A percentile compares a stretch with the other conserved stretches of the same genome.
Conservation (phyloP, 2,797 vertebrate species). For the Malacoctenus gilli region DNA sequence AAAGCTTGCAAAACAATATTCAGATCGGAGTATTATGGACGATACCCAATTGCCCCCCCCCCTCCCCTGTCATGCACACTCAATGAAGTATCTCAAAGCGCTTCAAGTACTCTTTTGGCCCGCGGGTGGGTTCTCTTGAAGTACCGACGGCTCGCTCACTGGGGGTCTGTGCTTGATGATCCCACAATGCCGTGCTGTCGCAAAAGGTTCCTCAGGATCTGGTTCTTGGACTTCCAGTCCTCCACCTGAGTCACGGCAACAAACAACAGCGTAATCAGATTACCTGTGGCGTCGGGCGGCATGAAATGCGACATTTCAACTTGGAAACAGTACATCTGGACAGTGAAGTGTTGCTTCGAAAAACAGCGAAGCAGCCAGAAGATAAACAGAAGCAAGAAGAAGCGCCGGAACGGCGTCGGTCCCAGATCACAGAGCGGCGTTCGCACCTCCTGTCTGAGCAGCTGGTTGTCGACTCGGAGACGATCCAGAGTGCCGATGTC, state of each 20-base stretch:
- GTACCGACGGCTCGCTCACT: conserved; percentile 71
- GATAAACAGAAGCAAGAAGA: neutral
- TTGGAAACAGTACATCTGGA: too few relatives aligned
- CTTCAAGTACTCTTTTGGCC: conserved; percentile 73
- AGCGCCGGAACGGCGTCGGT: too few relatives aligned
- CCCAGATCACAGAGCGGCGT: too few relatives aligned
- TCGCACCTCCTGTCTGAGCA: conserved; percentile 89
- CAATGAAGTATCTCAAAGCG: conserved; percentile 56
- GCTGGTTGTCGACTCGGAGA: conserved; percentile 90
- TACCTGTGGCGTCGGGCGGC: too few relatives aligned
- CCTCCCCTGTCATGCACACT: conserved; percentile 54
- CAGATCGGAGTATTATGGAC: too few relatives aligned
- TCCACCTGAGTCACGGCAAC: conserved; percentile 72
- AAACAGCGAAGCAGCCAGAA: too few relatives aligned
- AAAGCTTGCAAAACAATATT: conserved; percentile 38
- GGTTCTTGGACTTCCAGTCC: conserved; percentile 85
- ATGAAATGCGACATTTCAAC: too few relatives aligned
- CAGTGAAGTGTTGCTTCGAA: too few relatives aligned
- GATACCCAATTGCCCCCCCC: too few relatives aligned
- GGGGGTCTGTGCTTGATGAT: conserved; percentile 77
- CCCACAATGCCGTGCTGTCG: conserved; percentile 81
- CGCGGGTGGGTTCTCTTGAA: conserved; percentile 31
- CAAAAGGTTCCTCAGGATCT: conserved; percentile 81
- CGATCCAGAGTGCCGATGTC: conserved; percentile 87
- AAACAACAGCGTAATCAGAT: too few relatives aligned